phyloP scores from a whole-genome alignment of 2,888 invertebrate species.

The Fissipunctia ypsillon region DNA sequence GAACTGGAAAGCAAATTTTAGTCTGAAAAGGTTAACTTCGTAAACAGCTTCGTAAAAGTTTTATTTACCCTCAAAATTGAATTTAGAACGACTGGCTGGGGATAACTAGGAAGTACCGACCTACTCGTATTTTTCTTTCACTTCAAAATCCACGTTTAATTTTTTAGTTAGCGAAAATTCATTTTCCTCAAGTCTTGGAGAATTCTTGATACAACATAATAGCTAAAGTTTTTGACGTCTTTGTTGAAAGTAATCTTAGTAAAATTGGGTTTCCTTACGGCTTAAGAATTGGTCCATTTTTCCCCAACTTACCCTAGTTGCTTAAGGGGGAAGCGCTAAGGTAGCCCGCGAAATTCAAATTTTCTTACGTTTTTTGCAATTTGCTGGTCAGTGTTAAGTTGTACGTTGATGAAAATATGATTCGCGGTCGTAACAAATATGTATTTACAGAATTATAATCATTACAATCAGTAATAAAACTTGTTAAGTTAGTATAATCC shows the following conservation, averaged over 20 bases:
- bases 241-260: constrained; percentile 31
- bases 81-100: constrained; percentile 34
- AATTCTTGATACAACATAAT: constrained; percentile 44
- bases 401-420: too few species aligned
- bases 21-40: constrained; percentile 19
- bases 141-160: constrained; percentile 12
- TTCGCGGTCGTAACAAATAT: too few species aligned
- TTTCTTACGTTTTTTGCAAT: too few species aligned
- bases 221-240: constrained; percentile 52
- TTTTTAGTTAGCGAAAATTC: neutral
- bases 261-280: constrained; percentile 35
- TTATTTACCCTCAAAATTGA: constrained; percentile 47
- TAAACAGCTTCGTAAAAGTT: constrained; percentile 28
- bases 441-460: too few species aligned
- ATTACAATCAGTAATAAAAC: too few species aligned
- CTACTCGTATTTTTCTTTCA: constrained; percentile 36
- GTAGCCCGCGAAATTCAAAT: too few species aligned
- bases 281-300: constrained; percentile 26
- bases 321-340: too few species aligned
- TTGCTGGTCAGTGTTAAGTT: too few species aligned
- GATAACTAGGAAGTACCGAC: constrained; percentile 37
- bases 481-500: too few species aligned
- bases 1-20: constrained; percentile 1
- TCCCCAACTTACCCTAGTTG: constrained; percentile 8
- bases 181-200: constrained; percentile 14